A percentile compares a stretch with the other conserved stretches of the same genome.
Evolutionary conservation across 2,888 invertebrate genomes (phyloP).

Genomic region (Stegana nigrithorax): DNA sequence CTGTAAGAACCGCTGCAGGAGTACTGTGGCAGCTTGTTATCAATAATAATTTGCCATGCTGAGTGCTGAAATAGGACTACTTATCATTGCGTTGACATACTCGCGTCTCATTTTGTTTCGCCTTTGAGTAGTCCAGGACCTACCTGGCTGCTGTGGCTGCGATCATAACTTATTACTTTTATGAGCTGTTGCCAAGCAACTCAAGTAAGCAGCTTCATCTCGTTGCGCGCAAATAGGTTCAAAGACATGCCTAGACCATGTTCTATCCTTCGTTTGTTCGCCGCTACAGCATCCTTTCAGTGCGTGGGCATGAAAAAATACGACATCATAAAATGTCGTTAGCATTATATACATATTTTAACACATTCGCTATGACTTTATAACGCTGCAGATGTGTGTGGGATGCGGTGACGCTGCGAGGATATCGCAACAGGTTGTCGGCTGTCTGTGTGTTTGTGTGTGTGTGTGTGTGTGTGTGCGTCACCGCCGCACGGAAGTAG

Average conservation of each 20-base stretch:
- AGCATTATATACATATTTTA: conserved; percentile 19
- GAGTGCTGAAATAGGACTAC: conserved; percentile 18
- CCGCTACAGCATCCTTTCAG: background rate
- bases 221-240: background rate
- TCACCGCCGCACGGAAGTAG: background rate
- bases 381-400: background rate
- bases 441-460: conserved; percentile 31
- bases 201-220: background rate
- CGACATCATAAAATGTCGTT: conserved; percentile 14
- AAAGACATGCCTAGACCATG: background rate
- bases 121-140: no score
- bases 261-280: no score
- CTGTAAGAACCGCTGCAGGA: no score
- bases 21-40: no score
- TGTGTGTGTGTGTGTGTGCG: background rate
- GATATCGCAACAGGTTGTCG: conserved; percentile 30
- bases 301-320: background rate
- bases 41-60: conserved; percentile 29
- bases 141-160: no score
- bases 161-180: conserved; percentile 18
- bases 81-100: conserved; percentile 16
- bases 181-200: conserved; percentile 27
- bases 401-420: background rate
- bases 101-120: no score
- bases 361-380: conserved; percentile 17